These are phyloP conservation scores for Rousettus leschenaultii DNA, from an alignment of 2,113 vertebrate genomes.

Conservation along the genomic window DNA sequence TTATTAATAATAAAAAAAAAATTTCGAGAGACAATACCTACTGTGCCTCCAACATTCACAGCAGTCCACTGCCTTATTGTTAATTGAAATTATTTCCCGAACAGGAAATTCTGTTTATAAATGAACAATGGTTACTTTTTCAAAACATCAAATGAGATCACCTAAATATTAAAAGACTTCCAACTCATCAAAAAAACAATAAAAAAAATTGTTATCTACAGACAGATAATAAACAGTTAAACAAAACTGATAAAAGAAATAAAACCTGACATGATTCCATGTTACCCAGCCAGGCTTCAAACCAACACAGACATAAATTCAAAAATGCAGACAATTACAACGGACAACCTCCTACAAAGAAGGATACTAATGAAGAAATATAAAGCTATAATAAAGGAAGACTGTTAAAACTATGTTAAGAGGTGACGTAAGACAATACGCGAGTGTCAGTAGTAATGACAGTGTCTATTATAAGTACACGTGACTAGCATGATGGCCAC, in stretches of 20 bases:
- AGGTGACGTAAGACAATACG: accelerated
- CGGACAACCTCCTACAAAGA: background rate
- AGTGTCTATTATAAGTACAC: accelerated
- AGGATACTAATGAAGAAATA: background rate
- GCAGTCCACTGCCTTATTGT: background rate
- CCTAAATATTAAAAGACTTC: slow-evolving; percentile 22
- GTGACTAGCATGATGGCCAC: accelerated
- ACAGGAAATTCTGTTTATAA: slow-evolving; percentile 47
- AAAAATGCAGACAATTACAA: background rate
- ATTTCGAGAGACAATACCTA: background rate
- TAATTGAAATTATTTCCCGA: background rate
- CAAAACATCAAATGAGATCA: slow-evolving; percentile 40
- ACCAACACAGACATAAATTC: background rate
- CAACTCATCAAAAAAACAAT: background rate
- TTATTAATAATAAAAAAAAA: background rate
- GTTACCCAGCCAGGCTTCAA: background rate
- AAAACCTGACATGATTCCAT: background rate
- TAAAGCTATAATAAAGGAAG: background rate
- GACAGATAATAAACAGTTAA: background rate
- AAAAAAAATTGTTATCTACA: background rate
- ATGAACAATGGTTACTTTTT: slow-evolving; percentile 18
- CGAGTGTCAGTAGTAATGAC: too few relatives aligned
- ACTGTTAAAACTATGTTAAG: background rate
- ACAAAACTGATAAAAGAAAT: background rate
- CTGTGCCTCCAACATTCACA: background rate